Evolutionary conservation across 1,140 invertebrate genomes (phyloP).

Genomic region (Fopius arisanus): DNA sequence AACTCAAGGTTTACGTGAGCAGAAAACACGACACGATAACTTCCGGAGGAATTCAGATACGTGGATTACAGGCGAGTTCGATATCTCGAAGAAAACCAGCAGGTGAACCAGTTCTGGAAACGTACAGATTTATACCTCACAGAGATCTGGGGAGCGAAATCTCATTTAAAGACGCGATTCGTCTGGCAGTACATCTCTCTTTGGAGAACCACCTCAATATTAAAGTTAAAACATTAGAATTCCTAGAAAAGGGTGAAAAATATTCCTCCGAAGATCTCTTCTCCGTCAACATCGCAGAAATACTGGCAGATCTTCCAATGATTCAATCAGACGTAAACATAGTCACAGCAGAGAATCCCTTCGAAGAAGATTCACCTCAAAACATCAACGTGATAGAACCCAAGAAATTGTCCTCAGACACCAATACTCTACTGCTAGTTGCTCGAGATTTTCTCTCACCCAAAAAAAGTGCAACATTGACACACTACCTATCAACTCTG

Average conservation of each 20-base stretch:
- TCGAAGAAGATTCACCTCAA: slow-evolving; percentile 62
- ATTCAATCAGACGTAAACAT: slow-evolving; percentile 69
- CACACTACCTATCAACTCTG: slow-evolving; percentile 41
- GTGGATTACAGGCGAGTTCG: slow-evolving; percentile 80
- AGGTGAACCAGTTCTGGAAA: slow-evolving; percentile 75
- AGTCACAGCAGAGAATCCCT: slow-evolving; percentile 47
- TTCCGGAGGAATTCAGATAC: slow-evolving; percentile 85
- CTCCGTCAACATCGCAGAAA: slow-evolving; percentile 65
- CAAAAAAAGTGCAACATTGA: background rate
- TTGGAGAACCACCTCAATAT: slow-evolving; percentile 78
- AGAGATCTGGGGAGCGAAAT: slow-evolving; percentile 41
- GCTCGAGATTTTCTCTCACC: slow-evolving; percentile 48
- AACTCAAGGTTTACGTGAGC: slow-evolving; percentile 63
- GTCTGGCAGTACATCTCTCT: slow-evolving; percentile 74
- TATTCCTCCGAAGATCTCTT: slow-evolving; percentile 58
- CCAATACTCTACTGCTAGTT: slow-evolving; percentile 67
- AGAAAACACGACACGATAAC: slow-evolving; percentile 57
- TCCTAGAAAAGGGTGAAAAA: slow-evolving; percentile 66
- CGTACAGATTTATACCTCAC: slow-evolving; percentile 75
- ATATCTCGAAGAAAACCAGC: slow-evolving; percentile 74
- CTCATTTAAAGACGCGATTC: slow-evolving; percentile 61
- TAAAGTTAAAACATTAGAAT: slow-evolving; percentile 79
- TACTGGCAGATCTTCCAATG: slow-evolving; percentile 70
- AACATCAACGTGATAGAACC: slow-evolving; percentile 68
- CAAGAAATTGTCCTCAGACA: slow-evolving; percentile 68